Conservation (phyloP, 2,113 vertebrate species). For the Psephotus haematonotus region DNA sequence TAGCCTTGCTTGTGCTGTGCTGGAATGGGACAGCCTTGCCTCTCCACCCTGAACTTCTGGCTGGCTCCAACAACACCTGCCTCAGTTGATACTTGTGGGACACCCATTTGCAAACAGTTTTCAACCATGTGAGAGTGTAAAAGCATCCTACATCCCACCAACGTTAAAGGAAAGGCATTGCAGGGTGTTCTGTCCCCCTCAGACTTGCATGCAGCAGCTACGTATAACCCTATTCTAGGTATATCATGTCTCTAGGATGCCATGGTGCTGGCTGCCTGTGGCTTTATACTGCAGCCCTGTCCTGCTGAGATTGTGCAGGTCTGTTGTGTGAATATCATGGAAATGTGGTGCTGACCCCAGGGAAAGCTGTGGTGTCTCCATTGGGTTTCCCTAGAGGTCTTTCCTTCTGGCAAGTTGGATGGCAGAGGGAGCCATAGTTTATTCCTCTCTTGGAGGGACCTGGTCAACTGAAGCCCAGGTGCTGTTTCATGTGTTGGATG, state of each 20-base stretch:
- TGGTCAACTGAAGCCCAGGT: background rate
- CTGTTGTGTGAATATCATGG: background rate
- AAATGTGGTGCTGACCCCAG: rapidly evolving
- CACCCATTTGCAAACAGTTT: background rate
- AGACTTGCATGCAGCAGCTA: background rate
- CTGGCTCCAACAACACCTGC: background rate
- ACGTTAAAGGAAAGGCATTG: background rate
- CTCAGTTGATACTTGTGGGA: background rate
- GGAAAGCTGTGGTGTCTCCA: background rate
- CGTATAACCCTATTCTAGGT: background rate
- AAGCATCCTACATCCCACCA: background rate
- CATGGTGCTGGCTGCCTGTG: background rate
- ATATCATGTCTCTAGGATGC: background rate
- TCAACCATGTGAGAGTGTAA: background rate
- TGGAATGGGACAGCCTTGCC: background rate
- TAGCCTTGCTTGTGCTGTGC: background rate
- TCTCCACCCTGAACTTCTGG: background rate
- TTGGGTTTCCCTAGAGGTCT: background rate
- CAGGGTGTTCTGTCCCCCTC: background rate
- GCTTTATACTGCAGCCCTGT: background rate
- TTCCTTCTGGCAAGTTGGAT: background rate
- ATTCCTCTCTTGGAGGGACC: background rate
- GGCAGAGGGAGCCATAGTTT: background rate
- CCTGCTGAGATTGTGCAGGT: background rate
- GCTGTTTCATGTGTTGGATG: background rate